phyloP scores from a whole-genome alignment of 2,888 invertebrate genomes.

The Leptopilina syphax region DNA sequence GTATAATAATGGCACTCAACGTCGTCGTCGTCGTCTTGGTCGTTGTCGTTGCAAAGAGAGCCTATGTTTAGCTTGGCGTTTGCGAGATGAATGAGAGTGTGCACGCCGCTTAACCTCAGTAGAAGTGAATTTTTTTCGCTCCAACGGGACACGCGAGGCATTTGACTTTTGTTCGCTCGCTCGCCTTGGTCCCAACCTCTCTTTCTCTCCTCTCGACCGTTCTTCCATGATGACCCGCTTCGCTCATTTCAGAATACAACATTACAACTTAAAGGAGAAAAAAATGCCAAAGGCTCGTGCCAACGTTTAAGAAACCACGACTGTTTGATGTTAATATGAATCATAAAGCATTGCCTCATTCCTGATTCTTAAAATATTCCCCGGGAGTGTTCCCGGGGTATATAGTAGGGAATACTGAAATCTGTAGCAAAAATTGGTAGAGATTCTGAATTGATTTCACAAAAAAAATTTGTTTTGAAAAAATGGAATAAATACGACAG shows the following conservation, averaged over 20 bases:
- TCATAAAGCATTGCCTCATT: background rate
- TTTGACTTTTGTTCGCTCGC: slow-evolving; percentile 54
- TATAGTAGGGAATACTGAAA: no score
- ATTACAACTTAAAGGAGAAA: slow-evolving; percentile 21
- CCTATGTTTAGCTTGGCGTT: slow-evolving; percentile 69
- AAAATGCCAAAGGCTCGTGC: slow-evolving; percentile 29
- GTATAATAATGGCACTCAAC: slow-evolving; percentile 52
- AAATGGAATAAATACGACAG: no score
- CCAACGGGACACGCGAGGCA: slow-evolving; percentile 59
- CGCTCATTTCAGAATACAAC: slow-evolving; percentile 19
- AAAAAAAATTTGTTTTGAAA: no score
- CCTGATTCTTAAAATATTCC: slow-evolving; percentile 1
- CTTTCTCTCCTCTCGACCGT: no score
- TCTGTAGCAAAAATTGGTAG: no score
- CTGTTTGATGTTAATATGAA: slow-evolving; percentile 33
- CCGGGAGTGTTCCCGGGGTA: no score
- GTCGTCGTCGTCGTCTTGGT: slow-evolving; percentile 41
- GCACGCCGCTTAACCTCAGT: slow-evolving; percentile 54
- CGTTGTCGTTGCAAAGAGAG: slow-evolving; percentile 44
- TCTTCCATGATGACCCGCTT: slow-evolving; percentile 19
- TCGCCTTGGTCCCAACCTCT: slow-evolving; percentile 7
- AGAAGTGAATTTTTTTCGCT: slow-evolving; percentile 57
- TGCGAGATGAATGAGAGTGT: slow-evolving; percentile 68
- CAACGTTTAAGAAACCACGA: slow-evolving; percentile 20
- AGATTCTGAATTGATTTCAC: no score